Base-by-base conservation (phyloP, 2,113 vertebrate species). In the Penelope pileata region DNA sequence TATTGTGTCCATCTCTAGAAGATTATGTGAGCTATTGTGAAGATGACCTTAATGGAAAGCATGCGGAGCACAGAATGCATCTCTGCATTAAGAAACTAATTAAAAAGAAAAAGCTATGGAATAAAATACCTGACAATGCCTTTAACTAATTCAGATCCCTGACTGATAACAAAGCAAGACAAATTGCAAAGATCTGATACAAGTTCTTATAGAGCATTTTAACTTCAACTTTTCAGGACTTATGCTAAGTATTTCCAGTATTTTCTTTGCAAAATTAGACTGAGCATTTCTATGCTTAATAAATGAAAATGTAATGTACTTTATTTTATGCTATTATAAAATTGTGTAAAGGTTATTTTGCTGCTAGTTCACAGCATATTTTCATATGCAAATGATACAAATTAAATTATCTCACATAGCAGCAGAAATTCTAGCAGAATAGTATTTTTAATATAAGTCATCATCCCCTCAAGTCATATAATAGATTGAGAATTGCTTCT, bases 331-430 rank as follows among this genome's bases (percentile, higher is more conserved):
- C 48, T 88, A 59, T 92, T 94, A 83, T 34, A 82, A 69, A 82
- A 92, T 92, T 97, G 70, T 86, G 60, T 94, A 95, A 97, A 97
- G 72, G 74, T 94, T 96, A 96, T 94, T 95, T 94, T 86, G 81
- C 91, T 96, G 50, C 66, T 93, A 82, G 75, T 93, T 93, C 92
- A 91, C 42, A 92, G 86, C 92, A 93, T 93, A 92, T 94, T 97
- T 97, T 96, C 94, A 73, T 97, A 96, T 97, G 97, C 96, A 98
- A 98, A 97, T 97, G 79, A 88, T 73, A 93, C 82, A 98, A 97
- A 97, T 97, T 97, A 96, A 97, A 98, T 98, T 97, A 97, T 94
- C 85, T 95, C 43, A 77, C 96, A 95, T 70, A 96, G 90, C 51
- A 94, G 88, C 90, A 96, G 92, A 97, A 97, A 97, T 96, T 97